phyloP scores from a whole-genome alignment of 2,113 vertebrate species.

The Grus americana region DNA sequence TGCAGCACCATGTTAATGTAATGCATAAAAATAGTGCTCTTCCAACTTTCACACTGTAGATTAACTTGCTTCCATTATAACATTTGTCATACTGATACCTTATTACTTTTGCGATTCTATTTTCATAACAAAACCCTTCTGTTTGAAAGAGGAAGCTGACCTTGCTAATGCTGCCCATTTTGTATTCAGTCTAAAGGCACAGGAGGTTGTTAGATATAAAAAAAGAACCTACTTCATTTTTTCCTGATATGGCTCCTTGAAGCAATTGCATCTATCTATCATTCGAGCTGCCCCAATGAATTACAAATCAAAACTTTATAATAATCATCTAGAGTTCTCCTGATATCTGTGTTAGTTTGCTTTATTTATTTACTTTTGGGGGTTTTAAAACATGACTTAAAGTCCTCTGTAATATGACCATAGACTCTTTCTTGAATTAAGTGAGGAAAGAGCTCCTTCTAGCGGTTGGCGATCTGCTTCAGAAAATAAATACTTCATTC shows the following conservation, averaged over 20 bases:
- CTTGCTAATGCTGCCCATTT: background rate
- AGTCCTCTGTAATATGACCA: background rate
- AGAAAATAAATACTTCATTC: background rate
- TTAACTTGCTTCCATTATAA: background rate
- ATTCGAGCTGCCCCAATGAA: background rate
- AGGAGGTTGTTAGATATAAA: background rate
- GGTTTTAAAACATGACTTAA: background rate
- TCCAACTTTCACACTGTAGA: background rate
- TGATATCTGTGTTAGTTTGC: background rate
- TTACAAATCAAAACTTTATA: background rate
- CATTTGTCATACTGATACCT: background rate
- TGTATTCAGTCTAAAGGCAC: background rate
- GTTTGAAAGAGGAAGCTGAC: background rate
- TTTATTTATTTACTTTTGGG: background rate
- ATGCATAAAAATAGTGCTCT: background rate
- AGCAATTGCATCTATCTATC: background rate
- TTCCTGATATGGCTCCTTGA: background rate
- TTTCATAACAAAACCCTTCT: background rate
- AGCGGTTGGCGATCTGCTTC: slow-evolving; percentile 34
- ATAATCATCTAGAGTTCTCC: background rate
- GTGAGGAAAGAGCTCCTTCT: slow-evolving; percentile 69
- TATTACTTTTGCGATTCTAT: background rate
- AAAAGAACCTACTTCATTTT: background rate
- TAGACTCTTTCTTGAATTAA: background rate
- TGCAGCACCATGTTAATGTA: background rate